phyloP scores from a whole-genome alignment of 2,888 invertebrate genomes.

The Galerucella nymphaeae region DNA sequence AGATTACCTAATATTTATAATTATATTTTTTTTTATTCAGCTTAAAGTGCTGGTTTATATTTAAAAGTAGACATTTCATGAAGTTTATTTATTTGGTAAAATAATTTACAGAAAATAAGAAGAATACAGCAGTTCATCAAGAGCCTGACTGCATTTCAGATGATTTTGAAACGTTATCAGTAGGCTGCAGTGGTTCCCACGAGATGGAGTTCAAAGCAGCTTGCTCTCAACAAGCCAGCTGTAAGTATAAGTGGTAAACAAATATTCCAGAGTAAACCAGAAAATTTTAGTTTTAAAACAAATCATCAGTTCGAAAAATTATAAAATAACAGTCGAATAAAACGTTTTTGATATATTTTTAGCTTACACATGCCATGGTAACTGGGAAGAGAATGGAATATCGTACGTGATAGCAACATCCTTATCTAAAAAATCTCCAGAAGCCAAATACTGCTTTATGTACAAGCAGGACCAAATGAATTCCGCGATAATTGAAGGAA shows the following conservation, averaged over 20 bases:
- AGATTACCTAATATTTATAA: too few relatives aligned
- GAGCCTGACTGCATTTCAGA: constrained; percentile 67
- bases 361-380: constrained; percentile 81
- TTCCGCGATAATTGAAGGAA: constrained; percentile 52
- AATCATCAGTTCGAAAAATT: too few relatives aligned
- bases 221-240: constrained; percentile 67
- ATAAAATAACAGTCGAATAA: not conserved
- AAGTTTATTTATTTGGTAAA: not conserved
- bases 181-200: constrained; percentile 72
- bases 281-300: too few relatives aligned
- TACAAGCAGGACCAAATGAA: constrained; percentile 64
- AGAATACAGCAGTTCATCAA: constrained; percentile 43
- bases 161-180: constrained; percentile 69
- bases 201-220: constrained; percentile 72
- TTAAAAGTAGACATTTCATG: too few relatives aligned
- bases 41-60: too few relatives aligned
- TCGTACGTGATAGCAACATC: constrained; percentile 78
- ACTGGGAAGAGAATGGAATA: constrained; percentile 74
- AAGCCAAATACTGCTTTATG: constrained; percentile 73
- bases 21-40: too few relatives aligned
- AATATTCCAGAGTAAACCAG: too few relatives aligned
- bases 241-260: constrained; percentile 59
- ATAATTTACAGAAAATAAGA: constrained; percentile 44
- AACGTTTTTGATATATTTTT: constrained; percentile 45
- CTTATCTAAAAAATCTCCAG: constrained; percentile 65